These are phyloP conservation scores for Ephydatia muelleri DNA, from an alignment of 37 sponge, comb jelly and placozoan genomes.

Conservation along the genomic window DNA sequence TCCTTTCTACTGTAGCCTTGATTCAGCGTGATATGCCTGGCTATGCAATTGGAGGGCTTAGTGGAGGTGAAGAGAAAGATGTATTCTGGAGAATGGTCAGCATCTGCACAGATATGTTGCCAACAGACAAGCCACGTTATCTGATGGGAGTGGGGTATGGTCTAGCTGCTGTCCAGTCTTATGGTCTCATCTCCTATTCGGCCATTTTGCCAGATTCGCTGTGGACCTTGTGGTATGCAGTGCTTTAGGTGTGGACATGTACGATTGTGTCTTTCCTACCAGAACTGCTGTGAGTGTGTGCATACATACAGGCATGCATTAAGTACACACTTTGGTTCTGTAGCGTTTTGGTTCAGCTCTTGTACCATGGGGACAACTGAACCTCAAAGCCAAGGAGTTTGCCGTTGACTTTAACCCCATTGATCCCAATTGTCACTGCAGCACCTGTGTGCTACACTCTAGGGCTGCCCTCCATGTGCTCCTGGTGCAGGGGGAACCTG, in stretches of 20 bases:
- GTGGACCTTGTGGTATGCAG: constrained; percentile 91
- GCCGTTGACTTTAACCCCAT: constrained; percentile 74
- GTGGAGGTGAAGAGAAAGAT: constrained; percentile 97
- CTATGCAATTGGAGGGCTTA: constrained; percentile 96
- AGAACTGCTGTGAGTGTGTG: constrained; percentile 80
- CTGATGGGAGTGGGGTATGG: constrained; percentile 96
- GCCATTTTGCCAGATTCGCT: constrained; percentile 44
- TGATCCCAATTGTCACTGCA: constrained; percentile 80
- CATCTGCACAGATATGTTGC: constrained; percentile 85
- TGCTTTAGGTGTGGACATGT: constrained; percentile 98
- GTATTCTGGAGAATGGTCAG: constrained; percentile 85
- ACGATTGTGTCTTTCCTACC: constrained; percentile 96
- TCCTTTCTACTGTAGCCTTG: constrained; percentile 46
- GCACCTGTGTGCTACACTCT: constrained; percentile 66
- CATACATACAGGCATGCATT: background rate
- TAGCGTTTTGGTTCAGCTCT: constrained; percentile 92
- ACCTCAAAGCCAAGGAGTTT: constrained; percentile 68
- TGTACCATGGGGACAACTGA: constrained; percentile 79
- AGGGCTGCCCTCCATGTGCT: constrained; percentile 79
- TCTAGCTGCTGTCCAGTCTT: background rate
- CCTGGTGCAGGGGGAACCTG: constrained; percentile 55
- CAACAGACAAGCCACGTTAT: constrained; percentile 91
- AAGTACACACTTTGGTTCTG: background rate
- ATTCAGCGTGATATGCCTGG: constrained; percentile 78
- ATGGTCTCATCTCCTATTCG: too few relatives aligned